These are phyloP conservation scores for Mythimna lalbum DNA, from an alignment of 2,888 invertebrate species.

Conservation along the genomic window DNA sequence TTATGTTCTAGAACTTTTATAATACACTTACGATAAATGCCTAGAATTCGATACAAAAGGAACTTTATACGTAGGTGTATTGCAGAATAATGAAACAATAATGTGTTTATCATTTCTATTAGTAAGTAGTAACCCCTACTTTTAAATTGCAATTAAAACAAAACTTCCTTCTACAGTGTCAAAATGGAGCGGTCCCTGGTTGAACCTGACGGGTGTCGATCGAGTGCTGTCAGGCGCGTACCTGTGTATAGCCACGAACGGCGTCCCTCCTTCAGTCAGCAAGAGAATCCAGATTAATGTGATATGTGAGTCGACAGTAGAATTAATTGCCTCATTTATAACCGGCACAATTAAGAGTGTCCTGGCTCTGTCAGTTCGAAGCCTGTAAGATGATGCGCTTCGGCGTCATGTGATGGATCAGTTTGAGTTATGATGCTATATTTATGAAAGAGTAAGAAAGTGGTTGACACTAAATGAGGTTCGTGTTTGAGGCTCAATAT, in stretches of 20 bases:
- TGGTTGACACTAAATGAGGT: neutral
- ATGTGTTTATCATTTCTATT: too few species aligned
- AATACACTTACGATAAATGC: too few species aligned
- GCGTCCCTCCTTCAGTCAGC: slow-evolving; percentile 90
- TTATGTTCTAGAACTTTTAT: neutral
- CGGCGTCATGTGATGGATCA: slow-evolving; percentile 11
- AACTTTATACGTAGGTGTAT: neutral
- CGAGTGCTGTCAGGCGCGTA: slow-evolving; percentile 92
- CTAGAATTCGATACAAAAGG: neutral
- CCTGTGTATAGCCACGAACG: slow-evolving; percentile 92
- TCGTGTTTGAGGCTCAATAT: too few species aligned
- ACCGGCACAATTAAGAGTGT: slow-evolving; percentile 48
- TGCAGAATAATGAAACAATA: too few species aligned
- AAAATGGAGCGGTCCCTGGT: slow-evolving; percentile 89
- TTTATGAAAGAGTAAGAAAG: slow-evolving; percentile 15
- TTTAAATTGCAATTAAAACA: neutral
- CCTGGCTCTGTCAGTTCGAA: slow-evolving; percentile 36
- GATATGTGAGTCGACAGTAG: slow-evolving; percentile 79
- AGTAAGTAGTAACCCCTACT: neutral
- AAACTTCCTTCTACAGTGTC: slow-evolving; percentile 82
- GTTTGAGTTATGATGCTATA: slow-evolving; percentile 28
- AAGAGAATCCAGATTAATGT: slow-evolving; percentile 88
- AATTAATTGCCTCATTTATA: slow-evolving; percentile 59
- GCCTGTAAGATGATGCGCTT: slow-evolving; percentile 39
- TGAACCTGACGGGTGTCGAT: slow-evolving; percentile 90